Percentiles rank a stretch among this genome's conserved stretches.
These are phyloP conservation scores for Glaucomys volans DNA, from an alignment of 2,113 vertebrate species.

Conservation along the genomic window DNA sequence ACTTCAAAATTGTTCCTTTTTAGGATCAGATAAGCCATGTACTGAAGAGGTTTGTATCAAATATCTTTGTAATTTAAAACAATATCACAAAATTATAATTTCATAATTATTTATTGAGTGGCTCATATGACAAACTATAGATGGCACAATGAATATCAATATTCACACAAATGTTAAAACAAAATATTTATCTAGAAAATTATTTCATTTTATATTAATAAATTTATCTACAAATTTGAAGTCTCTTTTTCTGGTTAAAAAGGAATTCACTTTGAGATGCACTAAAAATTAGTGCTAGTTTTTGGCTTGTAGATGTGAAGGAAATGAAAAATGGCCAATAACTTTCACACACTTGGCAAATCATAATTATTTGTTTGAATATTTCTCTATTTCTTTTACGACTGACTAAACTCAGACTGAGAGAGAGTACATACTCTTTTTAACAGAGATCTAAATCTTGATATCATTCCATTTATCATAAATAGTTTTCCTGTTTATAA, in stretches of 20 bases:
- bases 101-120: neutral
- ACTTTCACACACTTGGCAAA: neutral
- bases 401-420: neutral
- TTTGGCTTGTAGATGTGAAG: slow-evolving; percentile 24
- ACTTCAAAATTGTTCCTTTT: neutral
- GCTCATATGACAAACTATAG: neutral
- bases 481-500: neutral
- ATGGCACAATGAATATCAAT: neutral
- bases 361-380: neutral
- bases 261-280: neutral
- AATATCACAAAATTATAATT: neutral
- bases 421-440: neutral
- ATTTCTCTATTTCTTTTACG: neutral
- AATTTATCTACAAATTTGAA: neutral
- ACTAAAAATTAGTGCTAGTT: neutral
- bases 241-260: neutral
- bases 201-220: neutral
- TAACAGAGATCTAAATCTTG: neutral
- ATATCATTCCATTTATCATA: neutral
- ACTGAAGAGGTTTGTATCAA: neutral
- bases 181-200: neutral
- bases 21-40: neutral
- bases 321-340: neutral
- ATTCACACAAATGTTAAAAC: neutral
- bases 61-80: neutral